phyloP scores from a whole-genome alignment of 2,797 vertebrate species.

The Esox masquinongy region DNA sequence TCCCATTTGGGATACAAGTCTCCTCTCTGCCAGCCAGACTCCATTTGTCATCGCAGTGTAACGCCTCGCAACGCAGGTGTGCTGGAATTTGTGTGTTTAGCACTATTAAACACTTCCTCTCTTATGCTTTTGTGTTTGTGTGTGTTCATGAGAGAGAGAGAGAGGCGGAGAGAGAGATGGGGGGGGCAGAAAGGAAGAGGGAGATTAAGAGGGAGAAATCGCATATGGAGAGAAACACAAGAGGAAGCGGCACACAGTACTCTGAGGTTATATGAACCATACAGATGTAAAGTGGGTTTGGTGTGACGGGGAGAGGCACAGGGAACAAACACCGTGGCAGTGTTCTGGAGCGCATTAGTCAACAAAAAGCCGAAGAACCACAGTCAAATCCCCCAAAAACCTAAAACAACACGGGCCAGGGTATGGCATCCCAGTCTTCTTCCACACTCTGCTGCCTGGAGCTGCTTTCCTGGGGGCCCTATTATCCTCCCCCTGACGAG shows the following conservation, averaged over 20 bases:
- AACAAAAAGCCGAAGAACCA: no score
- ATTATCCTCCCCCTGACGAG: no score
- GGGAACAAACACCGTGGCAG: no score
- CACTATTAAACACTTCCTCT: slow-evolving; percentile 8
- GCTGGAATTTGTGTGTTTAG: slow-evolving; percentile 47
- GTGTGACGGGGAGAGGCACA: no score
- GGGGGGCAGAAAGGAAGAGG: neutral
- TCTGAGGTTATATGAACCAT: no score
- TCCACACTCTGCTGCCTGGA: no score
- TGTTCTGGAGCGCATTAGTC: no score
- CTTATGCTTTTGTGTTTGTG: slow-evolving; percentile 24
- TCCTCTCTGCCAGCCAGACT: slow-evolving; percentile 30
- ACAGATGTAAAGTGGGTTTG: no score
- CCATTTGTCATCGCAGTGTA: neutral
- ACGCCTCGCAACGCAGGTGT: slow-evolving; percentile 42
- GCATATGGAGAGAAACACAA: slow-evolving; percentile 39
- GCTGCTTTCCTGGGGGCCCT: no score
- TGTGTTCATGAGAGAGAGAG: slow-evolving; percentile 48
- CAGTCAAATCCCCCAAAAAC: no score
- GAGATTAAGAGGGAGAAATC: slow-evolving; percentile 1
- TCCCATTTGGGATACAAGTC: slow-evolving; percentile 35
- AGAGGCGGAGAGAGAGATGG: slow-evolving; percentile 18
- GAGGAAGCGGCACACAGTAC: neutral
- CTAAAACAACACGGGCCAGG: no score
- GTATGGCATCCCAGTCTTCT: no score